phyloP scores from a whole-genome alignment of 2,113 vertebrate species.

The Oxyruncus cristatus region DNA sequence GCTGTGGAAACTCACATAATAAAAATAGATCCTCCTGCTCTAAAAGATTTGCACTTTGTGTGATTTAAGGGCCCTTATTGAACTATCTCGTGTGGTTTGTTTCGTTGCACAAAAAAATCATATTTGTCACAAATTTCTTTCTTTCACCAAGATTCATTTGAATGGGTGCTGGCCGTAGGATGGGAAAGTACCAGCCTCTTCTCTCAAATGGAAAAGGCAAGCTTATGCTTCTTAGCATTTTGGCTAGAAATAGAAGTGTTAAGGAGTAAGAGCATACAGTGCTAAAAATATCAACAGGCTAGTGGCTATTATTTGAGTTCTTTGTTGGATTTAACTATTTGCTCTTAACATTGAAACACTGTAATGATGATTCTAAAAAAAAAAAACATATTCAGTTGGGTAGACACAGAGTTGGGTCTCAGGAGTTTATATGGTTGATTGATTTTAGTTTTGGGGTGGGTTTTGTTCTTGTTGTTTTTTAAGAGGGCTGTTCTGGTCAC shows the following conservation, averaged over 20 bases:
- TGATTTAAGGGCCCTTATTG: slow-evolving; percentile 29
- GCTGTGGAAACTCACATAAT: slow-evolving; percentile 35
- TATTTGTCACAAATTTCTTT: background rate
- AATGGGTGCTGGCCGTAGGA: background rate
- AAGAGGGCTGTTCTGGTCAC: background rate
- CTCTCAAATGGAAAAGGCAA: background rate
- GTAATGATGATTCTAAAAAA: background rate
- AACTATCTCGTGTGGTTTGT: background rate
- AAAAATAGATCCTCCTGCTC: slow-evolving; percentile 48
- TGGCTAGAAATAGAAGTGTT: background rate
- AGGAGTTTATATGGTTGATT: background rate
- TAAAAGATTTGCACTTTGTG: background rate
- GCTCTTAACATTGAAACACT: background rate
- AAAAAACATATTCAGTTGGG: background rate
- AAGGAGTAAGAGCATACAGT: background rate
- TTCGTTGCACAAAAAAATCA: background rate
- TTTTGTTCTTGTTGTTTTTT: background rate
- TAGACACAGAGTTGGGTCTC: background rate
- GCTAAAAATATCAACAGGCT: background rate
- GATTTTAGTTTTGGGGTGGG: background rate
- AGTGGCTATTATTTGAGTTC: background rate
- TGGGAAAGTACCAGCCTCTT: background rate
- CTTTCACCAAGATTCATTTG: background rate
- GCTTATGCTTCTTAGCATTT: background rate
- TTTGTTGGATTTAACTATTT: background rate